Conservation (phyloP, 2,113 vertebrate species). For the Alces alces region DNA sequence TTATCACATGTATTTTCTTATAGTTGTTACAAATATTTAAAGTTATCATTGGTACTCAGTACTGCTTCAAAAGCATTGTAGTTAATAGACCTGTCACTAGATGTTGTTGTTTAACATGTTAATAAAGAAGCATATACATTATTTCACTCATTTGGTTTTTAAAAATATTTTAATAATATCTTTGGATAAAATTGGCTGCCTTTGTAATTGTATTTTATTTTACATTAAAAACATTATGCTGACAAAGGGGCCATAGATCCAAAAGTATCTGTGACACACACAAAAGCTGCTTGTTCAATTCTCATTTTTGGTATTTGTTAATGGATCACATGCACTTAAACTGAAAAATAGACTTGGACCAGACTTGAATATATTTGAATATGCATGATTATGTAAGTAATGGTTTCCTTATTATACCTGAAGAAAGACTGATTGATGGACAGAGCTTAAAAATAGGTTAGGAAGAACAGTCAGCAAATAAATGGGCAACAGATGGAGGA, state of each 20-base stretch:
- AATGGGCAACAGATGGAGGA: neutral
- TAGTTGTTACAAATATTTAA: neutral
- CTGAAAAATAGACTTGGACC: neutral
- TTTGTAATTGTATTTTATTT: slow-evolving; percentile 39
- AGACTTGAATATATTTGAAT: neutral
- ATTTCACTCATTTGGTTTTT: neutral
- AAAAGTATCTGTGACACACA: neutral
- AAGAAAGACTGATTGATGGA: neutral
- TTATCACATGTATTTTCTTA: neutral
- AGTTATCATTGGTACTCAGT: neutral
- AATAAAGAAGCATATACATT: neutral
- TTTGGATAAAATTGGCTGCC: neutral
- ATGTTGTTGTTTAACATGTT: neutral
- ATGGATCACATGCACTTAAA: neutral
- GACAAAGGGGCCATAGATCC: neutral
- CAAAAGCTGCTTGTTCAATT: neutral
- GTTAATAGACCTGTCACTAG: neutral
- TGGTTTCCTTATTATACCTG: neutral
- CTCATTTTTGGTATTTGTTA: slow-evolving; percentile 9
- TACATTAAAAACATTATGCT: neutral
- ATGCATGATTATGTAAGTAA: neutral
- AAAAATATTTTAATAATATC: neutral
- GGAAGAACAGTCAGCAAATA: neutral
- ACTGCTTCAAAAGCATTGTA: neutral
- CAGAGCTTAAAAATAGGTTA: slow-evolving; percentile 24